Percentiles rank a stretch among this genome's conserved stretches.
phyloP scores from a whole-genome alignment of 2,113 vertebrate species.

The Triplophysa siluroides region DNA sequence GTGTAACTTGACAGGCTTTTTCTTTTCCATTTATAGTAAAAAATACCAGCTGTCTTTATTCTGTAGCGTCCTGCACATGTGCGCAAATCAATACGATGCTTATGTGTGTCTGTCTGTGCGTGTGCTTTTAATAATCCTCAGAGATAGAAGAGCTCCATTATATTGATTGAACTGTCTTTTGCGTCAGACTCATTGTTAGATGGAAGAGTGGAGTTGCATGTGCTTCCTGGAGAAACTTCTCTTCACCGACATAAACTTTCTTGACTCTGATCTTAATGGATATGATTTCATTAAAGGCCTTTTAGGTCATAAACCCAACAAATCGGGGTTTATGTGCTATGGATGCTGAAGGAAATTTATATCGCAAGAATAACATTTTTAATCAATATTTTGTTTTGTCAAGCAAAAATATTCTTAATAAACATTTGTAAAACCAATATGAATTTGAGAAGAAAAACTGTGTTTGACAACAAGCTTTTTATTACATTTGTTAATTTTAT shows the following conservation, averaged over 20 bases:
- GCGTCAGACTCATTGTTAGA: neutral
- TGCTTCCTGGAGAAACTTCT: neutral
- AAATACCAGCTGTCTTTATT: conserved; percentile 5
- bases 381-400: too few relatives aligned
- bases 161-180: conserved; percentile 27
- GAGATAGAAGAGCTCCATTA: conserved; percentile 44
- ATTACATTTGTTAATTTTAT: too few relatives aligned
- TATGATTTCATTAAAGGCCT: conserved; percentile 1
- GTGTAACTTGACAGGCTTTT: conserved; percentile 27
- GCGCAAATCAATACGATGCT: conserved; percentile 37
- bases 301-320: neutral
- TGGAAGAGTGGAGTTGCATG: neutral
- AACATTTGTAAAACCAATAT: too few relatives aligned
- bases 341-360: neutral
- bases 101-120: conserved; percentile 31
- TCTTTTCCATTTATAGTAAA: neutral
- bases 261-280: conserved; percentile 9
- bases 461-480: too few relatives aligned
- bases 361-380: too few relatives aligned
- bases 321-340: neutral
- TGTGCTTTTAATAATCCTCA: conserved; percentile 46
- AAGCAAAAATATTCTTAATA: too few relatives aligned
- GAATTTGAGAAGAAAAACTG: too few relatives aligned
- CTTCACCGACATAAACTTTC: neutral
- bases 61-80: conserved; percentile 7